A percentile compares a stretch with the other conserved stretches of the same genome.
Evolutionary conservation across 2,888 invertebrate genomes (phyloP).

Genomic region (Mesorhabditis belari): DNA sequence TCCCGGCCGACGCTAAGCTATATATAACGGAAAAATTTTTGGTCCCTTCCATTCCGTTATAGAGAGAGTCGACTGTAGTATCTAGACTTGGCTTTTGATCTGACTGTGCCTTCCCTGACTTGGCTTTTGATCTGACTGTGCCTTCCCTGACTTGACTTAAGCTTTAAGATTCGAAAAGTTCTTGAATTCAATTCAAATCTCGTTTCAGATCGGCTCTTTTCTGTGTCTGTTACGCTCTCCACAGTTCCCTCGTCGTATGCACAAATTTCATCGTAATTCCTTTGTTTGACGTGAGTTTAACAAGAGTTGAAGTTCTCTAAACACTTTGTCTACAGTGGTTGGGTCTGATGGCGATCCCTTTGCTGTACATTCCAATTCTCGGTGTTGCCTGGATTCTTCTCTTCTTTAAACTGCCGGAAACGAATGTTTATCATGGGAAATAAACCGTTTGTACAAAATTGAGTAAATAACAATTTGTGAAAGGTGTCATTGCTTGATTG

Average conservation of each 20-base stretch:
- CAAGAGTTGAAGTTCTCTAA: background rate
- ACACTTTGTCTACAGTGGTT: background rate
- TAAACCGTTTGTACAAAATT: background rate
- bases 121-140: too few species aligned
- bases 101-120: too few species aligned
- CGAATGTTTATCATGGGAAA: background rate
- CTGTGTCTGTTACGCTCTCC: slow-evolving; percentile 38
- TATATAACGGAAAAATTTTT: too few species aligned
- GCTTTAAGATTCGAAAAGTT: too few species aligned
- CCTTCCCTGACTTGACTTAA: too few species aligned
- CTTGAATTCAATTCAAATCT: too few species aligned
- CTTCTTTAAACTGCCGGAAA: background rate
- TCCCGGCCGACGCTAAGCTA: too few species aligned
- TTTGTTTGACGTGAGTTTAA: slow-evolving; percentile 25
- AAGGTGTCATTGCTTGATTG: too few species aligned
- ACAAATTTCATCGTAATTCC: slow-evolving; percentile 39
- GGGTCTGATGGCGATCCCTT: background rate
- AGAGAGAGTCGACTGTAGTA: too few species aligned
- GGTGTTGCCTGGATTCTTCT: background rate
- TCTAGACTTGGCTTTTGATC: too few species aligned
- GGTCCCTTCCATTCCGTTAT: too few species aligned
- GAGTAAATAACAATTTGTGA: too few species aligned
- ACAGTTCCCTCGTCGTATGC: slow-evolving; percentile 35
- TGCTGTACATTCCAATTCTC: background rate
- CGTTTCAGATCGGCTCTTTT: slow-evolving; percentile 19